Percentiles rank a stretch among this genome's conserved stretches.
phyloP scores from a whole-genome alignment of 2,888 invertebrate species.

The Eremobia ochroleuca region DNA sequence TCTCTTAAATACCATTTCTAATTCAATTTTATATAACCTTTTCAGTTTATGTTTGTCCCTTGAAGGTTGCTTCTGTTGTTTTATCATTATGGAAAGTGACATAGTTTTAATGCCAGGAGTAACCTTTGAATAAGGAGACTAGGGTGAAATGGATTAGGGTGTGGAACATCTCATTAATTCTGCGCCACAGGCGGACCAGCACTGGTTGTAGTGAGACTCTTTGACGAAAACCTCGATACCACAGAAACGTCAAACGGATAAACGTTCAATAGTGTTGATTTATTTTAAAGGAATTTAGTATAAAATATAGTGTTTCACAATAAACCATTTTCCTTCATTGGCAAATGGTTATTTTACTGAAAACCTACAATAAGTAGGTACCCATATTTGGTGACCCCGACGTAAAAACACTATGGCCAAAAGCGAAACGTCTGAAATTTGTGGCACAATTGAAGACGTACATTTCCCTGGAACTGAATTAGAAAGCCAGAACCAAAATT shows the following conservation, averaged over 20 bases:
- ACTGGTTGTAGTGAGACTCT: background rate
- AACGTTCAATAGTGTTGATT: background rate
- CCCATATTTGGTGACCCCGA: background rate
- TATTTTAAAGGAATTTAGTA: too few species aligned
- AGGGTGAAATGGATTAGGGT: background rate
- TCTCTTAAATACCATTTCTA: slow-evolving; percentile 8
- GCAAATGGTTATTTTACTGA: background rate
- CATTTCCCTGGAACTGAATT: background rate
- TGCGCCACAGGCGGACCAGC: background rate
- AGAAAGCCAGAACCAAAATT: background rate
- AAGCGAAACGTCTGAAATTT: background rate
- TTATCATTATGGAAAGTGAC: background rate
- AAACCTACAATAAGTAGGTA: background rate
- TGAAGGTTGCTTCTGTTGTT: background rate
- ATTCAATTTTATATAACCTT: slow-evolving; percentile 1
- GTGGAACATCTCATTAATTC: background rate
- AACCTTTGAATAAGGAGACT: background rate
- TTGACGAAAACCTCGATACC: background rate
- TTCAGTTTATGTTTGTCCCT: background rate
- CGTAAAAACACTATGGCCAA: too few species aligned
- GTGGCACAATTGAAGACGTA: background rate
- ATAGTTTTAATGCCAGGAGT: background rate
- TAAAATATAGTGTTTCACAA: background rate
- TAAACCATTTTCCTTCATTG: background rate
- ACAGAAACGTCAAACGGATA: background rate